These are phyloP conservation scores for Sus scrofa DNA, from an alignment of 2,113 vertebrate species.

Conservation along the genomic window DNA sequence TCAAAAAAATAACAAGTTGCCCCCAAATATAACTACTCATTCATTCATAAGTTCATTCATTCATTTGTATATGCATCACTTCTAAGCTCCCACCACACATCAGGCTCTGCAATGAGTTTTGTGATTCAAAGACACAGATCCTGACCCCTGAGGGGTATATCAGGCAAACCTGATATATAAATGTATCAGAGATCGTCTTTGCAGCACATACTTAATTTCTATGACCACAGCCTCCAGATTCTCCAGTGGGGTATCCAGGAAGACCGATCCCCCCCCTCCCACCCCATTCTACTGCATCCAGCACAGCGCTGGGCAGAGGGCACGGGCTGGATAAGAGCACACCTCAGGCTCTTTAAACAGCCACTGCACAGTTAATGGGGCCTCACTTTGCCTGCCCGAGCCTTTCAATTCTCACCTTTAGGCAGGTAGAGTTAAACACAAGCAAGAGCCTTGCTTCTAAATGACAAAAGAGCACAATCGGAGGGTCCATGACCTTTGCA, in stretches of 20 bases:
- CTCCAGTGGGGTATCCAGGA: neutral
- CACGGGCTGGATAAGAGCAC: neutral
- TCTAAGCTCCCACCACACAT: neutral
- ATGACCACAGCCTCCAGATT: neutral
- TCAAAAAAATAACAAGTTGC: neutral
- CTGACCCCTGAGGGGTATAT: neutral
- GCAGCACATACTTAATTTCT: neutral
- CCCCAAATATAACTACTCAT: neutral
- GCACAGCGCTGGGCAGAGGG: neutral
- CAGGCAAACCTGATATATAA: neutral
- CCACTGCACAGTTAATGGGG: neutral
- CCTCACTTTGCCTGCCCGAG: neutral
- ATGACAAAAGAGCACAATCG: conserved; percentile 65
- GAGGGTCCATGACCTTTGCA: conserved; percentile 78
- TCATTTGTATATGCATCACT: neutral
- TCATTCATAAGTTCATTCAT: conserved; percentile 30
- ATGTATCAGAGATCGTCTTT: neutral
- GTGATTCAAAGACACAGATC: neutral
- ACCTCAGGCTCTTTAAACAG: neutral
- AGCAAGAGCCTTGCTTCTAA: neutral
- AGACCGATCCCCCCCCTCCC: neutral
- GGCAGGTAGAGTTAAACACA: conserved; percentile 63
- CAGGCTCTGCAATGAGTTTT: neutral
- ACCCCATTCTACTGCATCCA: neutral
- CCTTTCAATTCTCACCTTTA: neutral